These are phyloP conservation scores for Macrotrachela quadricornifera DNA, from an alignment of 1,140 invertebrate species.

Conservation along the genomic window DNA sequence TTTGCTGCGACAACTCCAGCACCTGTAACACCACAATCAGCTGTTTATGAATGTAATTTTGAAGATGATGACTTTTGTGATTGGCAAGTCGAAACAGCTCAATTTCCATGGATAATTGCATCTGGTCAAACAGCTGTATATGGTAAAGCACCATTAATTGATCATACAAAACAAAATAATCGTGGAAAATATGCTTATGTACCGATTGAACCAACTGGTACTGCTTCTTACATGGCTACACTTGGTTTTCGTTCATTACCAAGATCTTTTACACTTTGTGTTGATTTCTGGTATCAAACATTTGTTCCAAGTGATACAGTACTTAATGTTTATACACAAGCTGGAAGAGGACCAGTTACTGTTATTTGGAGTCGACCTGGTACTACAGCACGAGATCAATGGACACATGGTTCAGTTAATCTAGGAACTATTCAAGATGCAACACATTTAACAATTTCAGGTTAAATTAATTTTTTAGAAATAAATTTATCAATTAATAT, in stretches of 20 bases:
- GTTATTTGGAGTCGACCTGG: background rate
- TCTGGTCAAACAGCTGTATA: background rate
- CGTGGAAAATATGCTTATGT: constrained; percentile 6
- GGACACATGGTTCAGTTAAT: too few relatives aligned
- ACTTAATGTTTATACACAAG: background rate
- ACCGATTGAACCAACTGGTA: background rate
- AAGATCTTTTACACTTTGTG: background rate
- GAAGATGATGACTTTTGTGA: background rate
- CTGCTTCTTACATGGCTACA: background rate
- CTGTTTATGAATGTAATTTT: background rate
- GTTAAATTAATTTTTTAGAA: too few relatives aligned
- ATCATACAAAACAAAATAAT: background rate
- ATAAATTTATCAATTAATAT: too few relatives aligned
- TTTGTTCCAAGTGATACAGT: background rate
- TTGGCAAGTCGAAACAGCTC: background rate
- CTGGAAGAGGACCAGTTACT: background rate
- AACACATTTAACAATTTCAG: too few relatives aligned
- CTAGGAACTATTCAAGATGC: too few relatives aligned
- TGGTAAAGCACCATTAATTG: constrained; percentile 5
- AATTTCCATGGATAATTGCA: background rate
- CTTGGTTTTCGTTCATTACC: too few relatives aligned
- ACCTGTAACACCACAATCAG: background rate
- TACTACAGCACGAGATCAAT: background rate
- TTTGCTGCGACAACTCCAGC: constrained; percentile 1
- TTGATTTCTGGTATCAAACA: background rate